A percentile compares a stretch with the other conserved stretches of the same genome.
Conservation (phyloP, 1,140 invertebrate species). For the Anastrepha obliqua region DNA sequence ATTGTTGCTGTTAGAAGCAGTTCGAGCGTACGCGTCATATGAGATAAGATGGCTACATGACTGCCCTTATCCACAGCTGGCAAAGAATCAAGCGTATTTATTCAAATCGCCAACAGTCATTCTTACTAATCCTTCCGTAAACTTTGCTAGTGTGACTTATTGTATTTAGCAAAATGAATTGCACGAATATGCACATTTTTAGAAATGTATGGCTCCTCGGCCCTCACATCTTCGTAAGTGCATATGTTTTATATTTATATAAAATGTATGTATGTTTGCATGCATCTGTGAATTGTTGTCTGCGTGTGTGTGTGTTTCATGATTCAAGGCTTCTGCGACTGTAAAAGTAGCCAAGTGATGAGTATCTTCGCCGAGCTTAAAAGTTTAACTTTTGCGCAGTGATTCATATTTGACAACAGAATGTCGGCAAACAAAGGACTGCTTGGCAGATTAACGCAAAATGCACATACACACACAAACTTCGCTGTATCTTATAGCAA, state of each 20-base stretch:
- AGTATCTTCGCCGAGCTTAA: not conserved
- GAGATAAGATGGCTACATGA: too few relatives aligned
- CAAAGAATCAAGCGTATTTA: too few relatives aligned
- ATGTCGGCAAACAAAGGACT: not conserved
- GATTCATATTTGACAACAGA: not conserved
- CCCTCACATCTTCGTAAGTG: too few relatives aligned
- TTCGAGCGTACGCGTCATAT: too few relatives aligned
- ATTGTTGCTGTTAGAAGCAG: too few relatives aligned
- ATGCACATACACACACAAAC: too few relatives aligned
- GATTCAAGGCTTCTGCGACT: not conserved
- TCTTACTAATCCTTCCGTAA: not conserved
- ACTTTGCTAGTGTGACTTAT: not conserved
- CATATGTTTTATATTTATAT: too few relatives aligned
- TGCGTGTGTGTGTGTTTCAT: not conserved
- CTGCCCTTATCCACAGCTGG: too few relatives aligned
- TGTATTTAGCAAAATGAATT: too few relatives aligned
- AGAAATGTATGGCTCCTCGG: too few relatives aligned
- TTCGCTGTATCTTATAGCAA: too few relatives aligned
- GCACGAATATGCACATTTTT: too few relatives aligned
- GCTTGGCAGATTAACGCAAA: not conserved
- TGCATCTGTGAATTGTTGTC: not conserved
- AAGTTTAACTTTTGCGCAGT: not conserved
- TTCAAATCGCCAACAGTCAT: not conserved
- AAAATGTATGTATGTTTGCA: not conserved
- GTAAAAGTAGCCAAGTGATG: not conserved